A percentile compares a stretch with the other conserved stretches of the same genome.
phyloP scores from a whole-genome alignment of 2,797 vertebrate species.

The Hemibagrus guttatus region DNA sequence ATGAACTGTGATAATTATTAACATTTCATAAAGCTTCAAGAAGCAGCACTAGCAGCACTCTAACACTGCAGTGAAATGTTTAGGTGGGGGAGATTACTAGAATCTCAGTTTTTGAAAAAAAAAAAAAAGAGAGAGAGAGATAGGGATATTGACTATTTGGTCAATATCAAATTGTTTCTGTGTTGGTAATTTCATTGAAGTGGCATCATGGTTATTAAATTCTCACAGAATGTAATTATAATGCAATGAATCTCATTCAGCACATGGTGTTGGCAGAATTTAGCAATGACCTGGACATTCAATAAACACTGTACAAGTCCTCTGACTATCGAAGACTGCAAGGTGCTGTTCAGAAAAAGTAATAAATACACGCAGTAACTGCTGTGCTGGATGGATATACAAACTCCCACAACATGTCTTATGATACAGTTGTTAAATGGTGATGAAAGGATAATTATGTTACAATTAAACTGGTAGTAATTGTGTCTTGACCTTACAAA shows the following conservation, averaged over 20 bases:
- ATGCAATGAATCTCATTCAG: slow-evolving; percentile 27
- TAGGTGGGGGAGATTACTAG: not conserved
- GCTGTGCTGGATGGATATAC: not conserved
- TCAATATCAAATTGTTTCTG: slow-evolving; percentile 29
- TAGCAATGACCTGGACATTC: slow-evolving; percentile 20
- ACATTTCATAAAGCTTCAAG: slow-evolving; percentile 36
- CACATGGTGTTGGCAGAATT: slow-evolving; percentile 29
- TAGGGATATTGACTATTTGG: slow-evolving; percentile 23
- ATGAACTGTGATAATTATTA: slow-evolving; percentile 56
- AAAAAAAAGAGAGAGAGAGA: not conserved
- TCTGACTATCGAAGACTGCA: slow-evolving; percentile 20
- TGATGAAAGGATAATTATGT: slow-evolving; percentile 13
- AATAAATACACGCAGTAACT: not conserved
- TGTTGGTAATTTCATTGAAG: slow-evolving; percentile 34
- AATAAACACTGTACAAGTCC: slow-evolving; percentile 15
- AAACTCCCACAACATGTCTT: not conserved
- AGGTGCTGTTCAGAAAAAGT: not conserved
- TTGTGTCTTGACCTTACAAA: slow-evolving; percentile 5
- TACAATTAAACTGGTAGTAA: slow-evolving; percentile 19
- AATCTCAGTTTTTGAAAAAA: not conserved
- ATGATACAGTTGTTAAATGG: slow-evolving; percentile 4
- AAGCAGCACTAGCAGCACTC: slow-evolving; percentile 8
- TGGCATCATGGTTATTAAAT: slow-evolving; percentile 29
- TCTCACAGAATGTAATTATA: slow-evolving; percentile 30
- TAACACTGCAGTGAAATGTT: slow-evolving; percentile 17